A percentile compares a stretch with the other conserved stretches of the same genome.
These are phyloP conservation scores for Globodera rostochiensis DNA, from an alignment of 1,140 invertebrate species.

Conservation along the genomic window DNA sequence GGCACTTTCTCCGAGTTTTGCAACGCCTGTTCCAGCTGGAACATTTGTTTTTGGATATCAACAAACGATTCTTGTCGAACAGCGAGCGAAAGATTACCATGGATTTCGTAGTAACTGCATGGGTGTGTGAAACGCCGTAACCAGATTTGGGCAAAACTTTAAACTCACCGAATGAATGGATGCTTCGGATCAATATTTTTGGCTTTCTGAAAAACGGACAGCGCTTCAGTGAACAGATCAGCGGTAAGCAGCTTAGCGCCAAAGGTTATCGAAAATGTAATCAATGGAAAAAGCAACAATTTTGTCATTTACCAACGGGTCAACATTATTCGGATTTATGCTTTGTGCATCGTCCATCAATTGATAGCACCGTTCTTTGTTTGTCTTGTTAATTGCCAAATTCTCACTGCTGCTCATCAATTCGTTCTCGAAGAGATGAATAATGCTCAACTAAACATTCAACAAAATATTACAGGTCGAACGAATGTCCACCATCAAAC, in stretches of 20 bases:
- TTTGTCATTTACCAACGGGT: constrained; percentile 16
- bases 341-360: constrained; percentile 11
- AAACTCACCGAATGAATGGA: constrained; percentile 21
- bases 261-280: constrained; percentile 11
- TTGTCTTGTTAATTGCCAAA: not conserved
- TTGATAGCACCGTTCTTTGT: constrained; percentile 3
- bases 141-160: not conserved
- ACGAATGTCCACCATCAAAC: too few species aligned
- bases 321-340: constrained; percentile 28
- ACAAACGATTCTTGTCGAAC: not conserved
- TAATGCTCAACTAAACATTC: not conserved
- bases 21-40: constrained; percentile 6
- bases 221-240: not conserved
- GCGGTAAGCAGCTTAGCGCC: not conserved
- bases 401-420: not conserved
- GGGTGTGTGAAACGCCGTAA: not conserved
- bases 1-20: constrained; percentile 7
- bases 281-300: not conserved
- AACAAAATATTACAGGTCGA: too few species aligned
- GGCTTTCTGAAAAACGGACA: constrained; percentile 12
- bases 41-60: constrained; percentile 18
- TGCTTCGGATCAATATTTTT: constrained; percentile 20
- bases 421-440: not conserved
- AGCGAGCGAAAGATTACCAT: constrained; percentile 5
- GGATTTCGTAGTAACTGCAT: constrained; percentile 26